Evolutionary conservation across 2,113 vertebrate species (phyloP), one percentile per base, ranked within the genome.

Genomic region (Globicephala melas): DNA sequence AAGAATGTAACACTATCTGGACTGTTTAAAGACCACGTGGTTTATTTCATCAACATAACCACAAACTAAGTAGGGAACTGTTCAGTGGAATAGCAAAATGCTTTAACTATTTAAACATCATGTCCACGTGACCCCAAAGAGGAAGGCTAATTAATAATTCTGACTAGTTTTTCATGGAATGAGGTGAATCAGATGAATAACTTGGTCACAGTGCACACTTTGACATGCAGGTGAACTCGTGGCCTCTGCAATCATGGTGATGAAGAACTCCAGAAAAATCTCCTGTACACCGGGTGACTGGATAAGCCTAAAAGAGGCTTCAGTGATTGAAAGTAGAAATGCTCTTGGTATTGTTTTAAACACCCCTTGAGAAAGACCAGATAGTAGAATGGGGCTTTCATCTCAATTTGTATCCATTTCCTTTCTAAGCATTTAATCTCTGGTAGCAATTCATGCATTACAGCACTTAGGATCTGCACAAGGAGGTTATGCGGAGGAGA

Each of bases 121-220:
- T 5, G 33, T 36, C 8, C 1, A 0, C 25, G 2, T 0, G 4
- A 58, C 12, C 77, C 25, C 8, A n/a, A 58, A 92, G 31, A 55
- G 28, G 26, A 65, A 53, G 15, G 2, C 3, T 58, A 10, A 36
- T 31, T 55, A 50, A 50, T 74, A 5, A 47, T 73, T 65, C 44
- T 63, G 44, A 55, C 8, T 60, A 7, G 2, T 41, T 80, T 71
- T n/a, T 63, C 31, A 0, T 6, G 36, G 18, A 65, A 79, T 26
- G 23, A 17, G 10, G 55, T 4, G 11, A 79, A 44, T 67, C 44
- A 0, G 2, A 2, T 36, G 5, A 71, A 21, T 17, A 41, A 6
- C 10, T 83, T 26, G 47, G 33, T 65, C 1, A 3, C 20, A 21
- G 5, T 12, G 3, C 13, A 26, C 44, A 63, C 13, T 36, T 11